These are phyloP conservation scores for Ornithoptera priamus DNA, from an alignment of 2,888 invertebrate genomes.

Conservation along the genomic window DNA sequence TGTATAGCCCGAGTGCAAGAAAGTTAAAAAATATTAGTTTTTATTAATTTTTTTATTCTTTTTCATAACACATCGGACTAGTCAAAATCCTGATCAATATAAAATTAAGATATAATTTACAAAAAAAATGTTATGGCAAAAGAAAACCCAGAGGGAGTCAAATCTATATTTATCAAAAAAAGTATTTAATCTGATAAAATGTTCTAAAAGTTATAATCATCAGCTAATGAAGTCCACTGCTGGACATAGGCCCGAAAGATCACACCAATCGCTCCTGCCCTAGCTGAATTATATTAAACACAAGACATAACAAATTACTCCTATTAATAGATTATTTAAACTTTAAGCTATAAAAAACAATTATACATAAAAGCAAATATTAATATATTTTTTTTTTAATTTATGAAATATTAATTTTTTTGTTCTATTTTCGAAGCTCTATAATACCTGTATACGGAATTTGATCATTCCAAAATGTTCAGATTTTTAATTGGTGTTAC, in stretches of 20 bases:
- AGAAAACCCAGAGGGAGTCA: constrained; percentile 54
- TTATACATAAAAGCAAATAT: constrained; percentile 12
- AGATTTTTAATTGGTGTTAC: neutral
- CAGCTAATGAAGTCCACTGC: too few species aligned
- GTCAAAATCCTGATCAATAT: constrained; percentile 50
- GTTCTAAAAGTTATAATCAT: constrained; percentile 2
- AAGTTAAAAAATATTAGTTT: neutral
- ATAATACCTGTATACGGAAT: constrained; percentile 12
- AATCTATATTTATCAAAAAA: constrained; percentile 32
- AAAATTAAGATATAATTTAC: constrained; percentile 32
- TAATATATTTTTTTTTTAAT: constrained; percentile 16
- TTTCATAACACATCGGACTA: constrained; percentile 57
- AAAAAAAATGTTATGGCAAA: constrained; percentile 18
- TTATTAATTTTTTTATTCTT: constrained; percentile 6
- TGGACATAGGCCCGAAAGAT: too few species aligned
- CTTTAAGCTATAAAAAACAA: neutral
- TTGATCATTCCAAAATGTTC: constrained; percentile 5
- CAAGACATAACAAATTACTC: neutral
- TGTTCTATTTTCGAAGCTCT: constrained; percentile 17
- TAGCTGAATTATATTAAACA: neutral
- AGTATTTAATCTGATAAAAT: constrained; percentile 21
- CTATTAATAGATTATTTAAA: constrained; percentile 4
- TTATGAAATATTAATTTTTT: constrained; percentile 11
- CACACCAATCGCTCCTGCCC: too few species aligned
- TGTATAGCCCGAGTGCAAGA: constrained; percentile 55